These are phyloP conservation scores for Echinarachnius parma DNA, from an alignment of 53 echinoderm and acorn worm species.

Conservation along the genomic window DNA sequence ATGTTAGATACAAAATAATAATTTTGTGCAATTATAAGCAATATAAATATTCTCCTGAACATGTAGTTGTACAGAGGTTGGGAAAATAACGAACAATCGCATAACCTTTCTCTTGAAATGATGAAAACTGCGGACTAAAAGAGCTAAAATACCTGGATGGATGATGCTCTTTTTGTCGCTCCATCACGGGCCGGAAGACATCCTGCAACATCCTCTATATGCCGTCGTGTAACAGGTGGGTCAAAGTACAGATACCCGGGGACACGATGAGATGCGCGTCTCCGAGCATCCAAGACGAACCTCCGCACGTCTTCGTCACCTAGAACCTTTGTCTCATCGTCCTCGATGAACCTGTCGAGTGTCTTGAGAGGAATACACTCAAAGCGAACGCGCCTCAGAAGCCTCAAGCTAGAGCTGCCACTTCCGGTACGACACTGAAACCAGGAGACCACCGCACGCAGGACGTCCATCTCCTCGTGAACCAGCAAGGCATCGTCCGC, in stretches of 20 bases:
- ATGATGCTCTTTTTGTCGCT: no score
- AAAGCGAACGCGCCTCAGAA: slow-evolving; percentile 50
- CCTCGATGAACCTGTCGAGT: slow-evolving; percentile 36
- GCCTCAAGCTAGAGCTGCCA: slow-evolving; percentile 11
- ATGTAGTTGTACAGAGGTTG: no score
- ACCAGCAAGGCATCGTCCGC: slow-evolving; percentile 47
- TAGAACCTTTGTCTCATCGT: not conserved
- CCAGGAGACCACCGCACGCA: slow-evolving; percentile 56
- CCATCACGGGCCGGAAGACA: no score
- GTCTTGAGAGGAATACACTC: slow-evolving; percentile 37
- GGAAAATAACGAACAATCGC: no score
- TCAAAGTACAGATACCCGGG: slow-evolving; percentile 3
- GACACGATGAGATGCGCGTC: not conserved
- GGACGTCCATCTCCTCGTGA: slow-evolving; percentile 43
- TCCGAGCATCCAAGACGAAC: slow-evolving; percentile 16
- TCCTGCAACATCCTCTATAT: slow-evolving; percentile 3
- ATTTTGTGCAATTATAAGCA: no score
- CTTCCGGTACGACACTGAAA: slow-evolving; percentile 30
- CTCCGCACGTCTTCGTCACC: not conserved
- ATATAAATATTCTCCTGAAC: no score
- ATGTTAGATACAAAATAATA: no score
- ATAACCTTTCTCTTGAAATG: no score
- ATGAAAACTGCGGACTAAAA: no score
- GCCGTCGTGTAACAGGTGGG: slow-evolving; percentile 25
- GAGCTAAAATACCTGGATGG: no score